Base-by-base conservation (phyloP, 92 coral and sea anemone genomes). In the Paragorgia papillata region DNA sequence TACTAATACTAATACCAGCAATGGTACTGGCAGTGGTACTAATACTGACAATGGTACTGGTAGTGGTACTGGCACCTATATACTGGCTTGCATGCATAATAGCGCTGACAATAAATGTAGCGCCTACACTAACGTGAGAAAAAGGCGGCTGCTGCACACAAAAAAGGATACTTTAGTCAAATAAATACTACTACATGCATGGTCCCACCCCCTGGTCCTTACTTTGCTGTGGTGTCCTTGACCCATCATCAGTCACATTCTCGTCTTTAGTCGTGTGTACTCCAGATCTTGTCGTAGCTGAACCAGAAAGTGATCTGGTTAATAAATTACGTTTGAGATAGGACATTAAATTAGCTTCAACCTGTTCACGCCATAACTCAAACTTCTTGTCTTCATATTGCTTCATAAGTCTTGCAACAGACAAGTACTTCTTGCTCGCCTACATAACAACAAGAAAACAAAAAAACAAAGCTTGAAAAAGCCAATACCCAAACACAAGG, bases 351-450 rank as follows among this genome's bases (percentile, higher is more conserved):
- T 95, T 91, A 7, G 99, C 85, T 48, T 95, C 97, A 29, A 86
- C 91, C 69, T 95, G 99, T 66, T 95, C 99, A 57, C 87, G 84
- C 99, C 99, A 95, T 9, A 91, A 83, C 50, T 91, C 97, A 59
- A 91, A 91, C 75, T 95, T 95, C 84, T 79, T 95, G 84, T 95
- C 99, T 77, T 95, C 99, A 55, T 95, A 95, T 27, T 95, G 97
- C 55, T 95, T 95, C 99, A 95, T 95, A 69, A 91, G 83, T 22
- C 99, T 85, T 18, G 99, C 99, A 56, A 89, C 99, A 58, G 88
- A 78, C 17, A 95, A 90, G 46, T 95, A 95, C 83, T 92, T 91
- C 74, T 95, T 95, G 82, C 99, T 95, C 15, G 95, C 99, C 99
- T 95, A 29, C 2, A 70, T n/a, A n/a, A n/a, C 21, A 32, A 22